Evolutionary conservation across 2,113 vertebrate species (phyloP).

Genomic region (Montifringilla adamsi): DNA sequence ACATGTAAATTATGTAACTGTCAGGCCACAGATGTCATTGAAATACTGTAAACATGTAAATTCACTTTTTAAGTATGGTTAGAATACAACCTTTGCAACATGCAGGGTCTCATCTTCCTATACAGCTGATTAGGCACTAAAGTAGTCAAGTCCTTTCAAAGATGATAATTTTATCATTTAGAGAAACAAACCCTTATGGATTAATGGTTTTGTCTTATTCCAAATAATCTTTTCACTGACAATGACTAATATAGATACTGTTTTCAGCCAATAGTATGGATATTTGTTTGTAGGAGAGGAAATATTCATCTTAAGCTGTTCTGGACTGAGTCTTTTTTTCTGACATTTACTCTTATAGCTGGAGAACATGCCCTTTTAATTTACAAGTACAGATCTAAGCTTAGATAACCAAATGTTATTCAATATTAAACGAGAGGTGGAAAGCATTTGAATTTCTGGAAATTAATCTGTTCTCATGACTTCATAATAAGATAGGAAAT

Average conservation of each 20-base stretch:
- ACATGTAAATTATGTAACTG: not conserved
- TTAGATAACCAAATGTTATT: not conserved
- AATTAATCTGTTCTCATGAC: constrained; percentile 14
- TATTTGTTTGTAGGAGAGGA: not conserved
- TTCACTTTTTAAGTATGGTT: not conserved
- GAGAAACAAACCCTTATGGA: not conserved
- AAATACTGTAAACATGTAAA: not conserved
- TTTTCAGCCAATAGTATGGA: not conserved
- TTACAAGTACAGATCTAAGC: not conserved
- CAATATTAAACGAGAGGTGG: not conserved
- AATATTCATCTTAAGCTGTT: not conserved
- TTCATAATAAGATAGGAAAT: constrained; percentile 36
- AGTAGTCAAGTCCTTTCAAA: not conserved
- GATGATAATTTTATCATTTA: not conserved
- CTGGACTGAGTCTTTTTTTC: not conserved
- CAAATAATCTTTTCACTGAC: not conserved
- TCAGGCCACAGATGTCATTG: not conserved
- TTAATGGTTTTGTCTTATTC: not conserved
- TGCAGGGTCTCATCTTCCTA: not conserved
- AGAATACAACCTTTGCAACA: not conserved
- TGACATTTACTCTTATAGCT: not conserved
- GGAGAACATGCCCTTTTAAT: not conserved
- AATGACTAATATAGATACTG: not conserved
- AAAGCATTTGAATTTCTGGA: constrained; percentile 24
- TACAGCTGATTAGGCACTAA: not conserved